Evolutionary conservation across 2,888 invertebrate genomes (phyloP).

Genomic region (Melanostoma scalare): DNA sequence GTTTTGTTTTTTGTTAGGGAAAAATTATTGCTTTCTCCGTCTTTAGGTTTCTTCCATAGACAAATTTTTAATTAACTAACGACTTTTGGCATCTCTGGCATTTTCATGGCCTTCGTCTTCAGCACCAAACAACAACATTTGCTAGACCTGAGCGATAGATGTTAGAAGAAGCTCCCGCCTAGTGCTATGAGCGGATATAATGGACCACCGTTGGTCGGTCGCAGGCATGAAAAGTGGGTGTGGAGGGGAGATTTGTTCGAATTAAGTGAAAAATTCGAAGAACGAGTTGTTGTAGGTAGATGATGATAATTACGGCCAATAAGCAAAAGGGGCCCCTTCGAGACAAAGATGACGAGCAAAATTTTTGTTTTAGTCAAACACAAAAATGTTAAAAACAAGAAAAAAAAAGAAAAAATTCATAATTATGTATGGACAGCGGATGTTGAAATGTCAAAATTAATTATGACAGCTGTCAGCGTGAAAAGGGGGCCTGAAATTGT

Average conservation of each 20-base stretch:
- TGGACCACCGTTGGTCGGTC: conserved; percentile 7
- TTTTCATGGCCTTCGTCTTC: conserved; percentile 54
- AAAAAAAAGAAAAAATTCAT: conserved; percentile 31
- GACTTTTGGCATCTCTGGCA: conserved; percentile 68
- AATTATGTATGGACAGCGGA: conserved; percentile 71
- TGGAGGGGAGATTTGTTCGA: conserved; percentile 22
- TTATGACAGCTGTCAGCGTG: conserved; percentile 82
- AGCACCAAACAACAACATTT: background rate
- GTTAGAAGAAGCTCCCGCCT: background rate
- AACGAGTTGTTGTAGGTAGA: conserved; percentile 31
- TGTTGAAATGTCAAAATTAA: conserved; percentile 81
- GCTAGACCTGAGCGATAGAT: conserved; percentile 8
- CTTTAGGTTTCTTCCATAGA: conserved; percentile 32
- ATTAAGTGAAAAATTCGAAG: conserved; percentile 35
- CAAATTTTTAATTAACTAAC: conserved; percentile 72
- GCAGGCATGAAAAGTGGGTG: conserved; percentile 25
- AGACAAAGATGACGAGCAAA: conserved; percentile 48
- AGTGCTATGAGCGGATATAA: conserved; percentile 24
- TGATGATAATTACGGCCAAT: conserved; percentile 36
- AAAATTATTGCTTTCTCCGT: conserved; percentile 41
- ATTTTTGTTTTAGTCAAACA: conserved; percentile 42
- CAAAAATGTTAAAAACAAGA: conserved; percentile 5
- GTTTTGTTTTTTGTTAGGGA: conserved; percentile 3
- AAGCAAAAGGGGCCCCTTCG: conserved; percentile 14
- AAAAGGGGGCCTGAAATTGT: conserved; percentile 52